Evolutionary conservation across 2,113 vertebrate species (phyloP).

Genomic region (Aphyosemion australe): DNA sequence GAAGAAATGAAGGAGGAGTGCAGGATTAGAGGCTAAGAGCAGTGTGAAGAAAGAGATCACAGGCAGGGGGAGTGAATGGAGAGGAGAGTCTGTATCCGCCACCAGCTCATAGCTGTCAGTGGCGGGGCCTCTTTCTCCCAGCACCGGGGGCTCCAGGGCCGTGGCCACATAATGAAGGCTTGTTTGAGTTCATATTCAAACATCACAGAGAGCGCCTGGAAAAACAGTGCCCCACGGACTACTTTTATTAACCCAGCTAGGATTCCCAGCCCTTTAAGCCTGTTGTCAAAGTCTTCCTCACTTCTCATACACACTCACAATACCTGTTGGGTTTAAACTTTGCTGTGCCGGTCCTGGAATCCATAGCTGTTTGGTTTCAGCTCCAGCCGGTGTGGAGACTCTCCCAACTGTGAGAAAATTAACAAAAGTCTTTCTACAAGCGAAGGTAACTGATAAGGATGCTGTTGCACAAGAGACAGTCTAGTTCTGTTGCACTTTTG

Average conservation of each 20-base stretch:
- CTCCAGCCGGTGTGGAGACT: constrained; percentile 17
- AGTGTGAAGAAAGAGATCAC: constrained; percentile 67
- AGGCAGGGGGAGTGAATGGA: constrained; percentile 33
- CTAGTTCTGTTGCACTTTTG: constrained; percentile 25
- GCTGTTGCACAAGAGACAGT: constrained; percentile 30
- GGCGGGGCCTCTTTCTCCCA: constrained; percentile 74
- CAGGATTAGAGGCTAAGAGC: constrained; percentile 59
- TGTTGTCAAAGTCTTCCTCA: constrained; percentile 54
- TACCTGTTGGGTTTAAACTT: constrained; percentile 27
- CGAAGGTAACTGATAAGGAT: constrained; percentile 22
- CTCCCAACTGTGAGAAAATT: constrained; percentile 43
- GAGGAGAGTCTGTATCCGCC: constrained; percentile 59
- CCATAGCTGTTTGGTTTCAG: constrained; percentile 3
- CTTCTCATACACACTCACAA: constrained; percentile 33
- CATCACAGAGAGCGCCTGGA: constrained; percentile 75
- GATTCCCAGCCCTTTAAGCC: constrained; percentile 66
- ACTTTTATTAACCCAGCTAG: constrained; percentile 76
- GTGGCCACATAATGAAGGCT: constrained; percentile 78
- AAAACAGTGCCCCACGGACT: constrained; percentile 73
- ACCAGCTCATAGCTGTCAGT: constrained; percentile 68
- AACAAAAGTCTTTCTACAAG: constrained; percentile 35
- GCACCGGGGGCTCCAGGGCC: constrained; percentile 75
- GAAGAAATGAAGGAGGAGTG: constrained; percentile 49
- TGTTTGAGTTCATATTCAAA: constrained; percentile 77
- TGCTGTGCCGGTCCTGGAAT: constrained; percentile 34